These are phyloP conservation scores for Ptychadena robeensis DNA, from an alignment of 2,797 vertebrate genomes.

Conservation along the genomic window DNA sequence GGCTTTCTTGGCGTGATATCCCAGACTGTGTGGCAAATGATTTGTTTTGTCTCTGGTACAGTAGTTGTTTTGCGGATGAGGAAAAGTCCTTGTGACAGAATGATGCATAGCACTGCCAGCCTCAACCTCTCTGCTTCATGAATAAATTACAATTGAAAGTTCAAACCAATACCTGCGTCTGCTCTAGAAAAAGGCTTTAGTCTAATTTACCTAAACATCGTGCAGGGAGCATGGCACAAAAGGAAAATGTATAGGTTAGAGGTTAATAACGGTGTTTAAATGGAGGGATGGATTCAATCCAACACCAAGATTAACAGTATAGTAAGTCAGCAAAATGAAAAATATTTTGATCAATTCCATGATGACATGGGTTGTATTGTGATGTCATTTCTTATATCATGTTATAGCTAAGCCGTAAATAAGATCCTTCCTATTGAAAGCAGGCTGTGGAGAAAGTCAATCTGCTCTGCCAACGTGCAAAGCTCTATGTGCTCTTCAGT, in stretches of 20 bases:
- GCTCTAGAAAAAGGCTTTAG: conserved; percentile 74
- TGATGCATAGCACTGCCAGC: conserved; percentile 74
- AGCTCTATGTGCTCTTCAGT: background rate
- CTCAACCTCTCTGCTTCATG: conserved; percentile 76
- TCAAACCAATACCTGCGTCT: conserved; percentile 77
- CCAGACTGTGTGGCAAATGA: conserved; percentile 52
- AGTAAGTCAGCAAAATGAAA: conserved; percentile 51
- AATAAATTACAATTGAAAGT: conserved; percentile 82
- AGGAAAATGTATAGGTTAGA: conserved; percentile 74
- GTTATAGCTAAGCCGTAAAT: conserved; percentile 32
- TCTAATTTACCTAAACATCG: conserved; percentile 81
- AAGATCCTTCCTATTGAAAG: background rate
- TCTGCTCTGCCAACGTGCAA: background rate
- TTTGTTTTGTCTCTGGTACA: conserved; percentile 61
- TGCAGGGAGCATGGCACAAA: conserved; percentile 75
- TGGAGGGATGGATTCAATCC: conserved; percentile 62
- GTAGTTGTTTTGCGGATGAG: conserved; percentile 67
- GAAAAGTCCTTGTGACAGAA: conserved; percentile 78
- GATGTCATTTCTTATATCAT: conserved; percentile 52
- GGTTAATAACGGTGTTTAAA: conserved; percentile 78
- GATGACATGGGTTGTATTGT: conserved; percentile 48
- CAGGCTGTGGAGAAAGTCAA: background rate
- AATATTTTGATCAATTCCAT: conserved; percentile 58
- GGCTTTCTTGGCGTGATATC: conserved; percentile 38
- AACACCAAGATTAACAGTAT: conserved; percentile 55